These are phyloP conservation scores for Rhinatrema bivittatum DNA, from an alignment of 2,797 vertebrate genomes.

Conservation along the genomic window DNA sequence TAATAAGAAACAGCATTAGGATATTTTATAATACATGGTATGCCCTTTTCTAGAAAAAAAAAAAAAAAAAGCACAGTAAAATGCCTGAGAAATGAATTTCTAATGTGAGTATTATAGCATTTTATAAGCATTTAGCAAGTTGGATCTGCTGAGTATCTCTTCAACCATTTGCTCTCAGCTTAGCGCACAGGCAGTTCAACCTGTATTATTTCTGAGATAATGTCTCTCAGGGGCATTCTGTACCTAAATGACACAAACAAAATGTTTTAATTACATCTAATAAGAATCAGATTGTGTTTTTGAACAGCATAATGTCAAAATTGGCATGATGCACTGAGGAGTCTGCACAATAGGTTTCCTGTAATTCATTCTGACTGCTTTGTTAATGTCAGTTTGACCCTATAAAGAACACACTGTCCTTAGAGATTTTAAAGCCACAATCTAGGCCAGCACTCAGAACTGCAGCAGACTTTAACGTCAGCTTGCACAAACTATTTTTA, in stretches of 20 bases:
- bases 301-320: constrained; percentile 43
- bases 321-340: constrained; percentile 33
- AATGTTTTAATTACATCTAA: constrained; percentile 51
- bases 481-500: constrained; percentile 14
- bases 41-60: no score
- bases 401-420: constrained; percentile 42
- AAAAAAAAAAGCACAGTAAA: no score
- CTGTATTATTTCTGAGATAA: constrained; percentile 38
- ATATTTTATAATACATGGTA: no score
- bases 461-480: constrained; percentile 19
- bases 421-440: constrained; percentile 16
- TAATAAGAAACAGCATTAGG: no score
- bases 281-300: constrained; percentile 54
- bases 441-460: constrained; percentile 29
- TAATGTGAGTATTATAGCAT: neutral
- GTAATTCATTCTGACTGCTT: constrained; percentile 36
- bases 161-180: constrained; percentile 7
- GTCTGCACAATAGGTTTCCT: constrained; percentile 31
- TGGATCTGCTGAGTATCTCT: neutral
- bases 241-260: constrained; percentile 48
- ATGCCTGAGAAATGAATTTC: no score
- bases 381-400: constrained; percentile 56
- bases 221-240: constrained; percentile 35
- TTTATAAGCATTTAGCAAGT: neutral
- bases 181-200: constrained; percentile 19